A percentile compares a stretch with the other conserved stretches of the same genome.
Conservation (phyloP, 2,113 vertebrate genomes). For the Maccullochella peelii region DNA sequence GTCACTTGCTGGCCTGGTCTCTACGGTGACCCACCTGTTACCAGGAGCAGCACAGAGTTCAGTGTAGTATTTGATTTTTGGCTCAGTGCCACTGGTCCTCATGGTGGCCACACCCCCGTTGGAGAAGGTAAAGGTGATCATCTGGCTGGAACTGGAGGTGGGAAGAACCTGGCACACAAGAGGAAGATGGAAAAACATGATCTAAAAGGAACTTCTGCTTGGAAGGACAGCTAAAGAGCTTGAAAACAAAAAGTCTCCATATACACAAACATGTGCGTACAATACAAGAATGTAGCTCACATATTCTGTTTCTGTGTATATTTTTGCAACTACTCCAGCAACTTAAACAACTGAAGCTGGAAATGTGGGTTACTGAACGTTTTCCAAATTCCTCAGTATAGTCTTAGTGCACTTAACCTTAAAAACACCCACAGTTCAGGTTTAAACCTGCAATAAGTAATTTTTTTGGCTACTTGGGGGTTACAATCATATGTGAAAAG, state of each 20-base stretch:
- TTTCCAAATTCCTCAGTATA: background rate
- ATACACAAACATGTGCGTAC: background rate
- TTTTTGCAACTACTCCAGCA: background rate
- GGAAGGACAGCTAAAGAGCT: background rate
- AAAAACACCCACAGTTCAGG: background rate
- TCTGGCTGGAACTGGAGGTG: constrained; percentile 94
- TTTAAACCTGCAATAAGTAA: background rate
- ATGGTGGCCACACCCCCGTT: constrained; percentile 97
- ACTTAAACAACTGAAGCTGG: background rate
- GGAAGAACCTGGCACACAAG: constrained; percentile 90
- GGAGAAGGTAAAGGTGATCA: constrained; percentile 97
- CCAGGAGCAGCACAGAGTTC: constrained; percentile 96
- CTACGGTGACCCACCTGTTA: constrained; percentile 85
- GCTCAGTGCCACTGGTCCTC: constrained; percentile 96
- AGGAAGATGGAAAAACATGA: background rate
- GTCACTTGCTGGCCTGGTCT: background rate
- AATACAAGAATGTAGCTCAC: background rate
- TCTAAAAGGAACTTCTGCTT: background rate
- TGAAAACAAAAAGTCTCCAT: background rate
- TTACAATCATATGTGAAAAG: background rate
- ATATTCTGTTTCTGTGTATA: background rate
- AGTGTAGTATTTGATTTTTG: constrained; percentile 98
- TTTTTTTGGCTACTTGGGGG: background rate
- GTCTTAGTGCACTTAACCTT: background rate
- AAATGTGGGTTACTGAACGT: background rate